phyloP scores from a whole-genome alignment of 1,140 invertebrate genomes.

The Drosophila pectinifera region DNA sequence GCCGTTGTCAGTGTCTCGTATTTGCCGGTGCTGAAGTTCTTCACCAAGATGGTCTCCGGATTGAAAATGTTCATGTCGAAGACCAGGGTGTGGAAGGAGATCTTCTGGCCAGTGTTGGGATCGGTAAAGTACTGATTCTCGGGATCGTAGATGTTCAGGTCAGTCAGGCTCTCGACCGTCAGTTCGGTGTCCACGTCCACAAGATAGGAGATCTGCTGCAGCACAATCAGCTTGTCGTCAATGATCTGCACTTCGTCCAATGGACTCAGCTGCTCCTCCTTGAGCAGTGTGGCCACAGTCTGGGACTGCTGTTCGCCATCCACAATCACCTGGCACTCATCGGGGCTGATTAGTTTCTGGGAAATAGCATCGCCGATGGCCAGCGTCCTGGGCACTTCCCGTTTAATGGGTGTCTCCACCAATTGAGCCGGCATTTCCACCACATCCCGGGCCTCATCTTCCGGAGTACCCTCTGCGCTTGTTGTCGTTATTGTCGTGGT shows the following conservation, averaged over 20 bases:
- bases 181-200: constrained; percentile 83
- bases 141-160: constrained; percentile 91
- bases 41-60: constrained; percentile 91
- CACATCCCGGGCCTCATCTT: constrained; percentile 59
- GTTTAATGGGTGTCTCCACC: constrained; percentile 40
- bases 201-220: constrained; percentile 72
- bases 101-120: constrained; percentile 89
- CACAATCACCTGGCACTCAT: constrained; percentile 88
- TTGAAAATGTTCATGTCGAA: constrained; percentile 91
- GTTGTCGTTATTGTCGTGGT: constrained; percentile 58
- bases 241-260: constrained; percentile 89
- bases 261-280: constrained; percentile 88
- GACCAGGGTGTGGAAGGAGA: constrained; percentile 92
- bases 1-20: constrained; percentile 91
- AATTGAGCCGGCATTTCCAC: constrained; percentile 31
- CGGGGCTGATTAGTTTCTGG: constrained; percentile 90
- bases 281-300: constrained; percentile 88
- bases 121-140: constrained; percentile 91
- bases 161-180: constrained; percentile 88
- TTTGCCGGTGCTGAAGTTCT: constrained; percentile 89
- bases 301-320: constrained; percentile 87
- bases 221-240: constrained; percentile 85
- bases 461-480: constrained; percentile 32
- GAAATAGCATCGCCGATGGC: constrained; percentile 90
- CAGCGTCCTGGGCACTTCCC: constrained; percentile 78